Conservation (phyloP, 92 coral and sea anemone species). For the Porites lobata region DNA sequence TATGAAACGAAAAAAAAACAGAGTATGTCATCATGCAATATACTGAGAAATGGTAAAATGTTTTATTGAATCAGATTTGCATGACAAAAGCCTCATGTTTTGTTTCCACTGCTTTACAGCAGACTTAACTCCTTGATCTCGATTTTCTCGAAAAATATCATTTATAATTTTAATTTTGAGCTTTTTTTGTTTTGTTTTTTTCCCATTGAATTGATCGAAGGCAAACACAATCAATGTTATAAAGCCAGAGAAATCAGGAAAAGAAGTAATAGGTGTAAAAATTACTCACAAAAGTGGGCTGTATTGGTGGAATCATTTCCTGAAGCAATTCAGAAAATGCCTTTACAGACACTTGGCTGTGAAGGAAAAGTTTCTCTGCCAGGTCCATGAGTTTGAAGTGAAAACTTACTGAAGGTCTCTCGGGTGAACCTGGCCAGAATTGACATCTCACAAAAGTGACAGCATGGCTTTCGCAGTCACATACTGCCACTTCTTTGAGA, state of each 20-base stretch:
- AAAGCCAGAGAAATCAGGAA: neutral
- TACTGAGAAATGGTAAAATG: too few species aligned
- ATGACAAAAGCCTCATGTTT: too few species aligned
- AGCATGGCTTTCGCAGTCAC: constrained; percentile 78
- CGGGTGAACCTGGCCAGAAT: constrained; percentile 87
- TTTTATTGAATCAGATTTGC: too few species aligned
- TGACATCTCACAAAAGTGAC: constrained; percentile 61
- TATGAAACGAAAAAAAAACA: too few species aligned
- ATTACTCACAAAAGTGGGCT: constrained; percentile 59
- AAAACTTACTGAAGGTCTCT: constrained; percentile 67
- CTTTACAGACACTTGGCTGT: constrained; percentile 71
- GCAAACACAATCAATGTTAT: too few species aligned
- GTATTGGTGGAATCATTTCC: constrained; percentile 50
- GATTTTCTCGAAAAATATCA: too few species aligned
- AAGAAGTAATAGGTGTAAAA: neutral
- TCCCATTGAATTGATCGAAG: too few species aligned
- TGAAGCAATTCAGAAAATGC: constrained; percentile 70
- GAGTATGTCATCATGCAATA: too few species aligned
- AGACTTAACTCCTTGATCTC: too few species aligned
- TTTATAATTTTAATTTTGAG: too few species aligned
- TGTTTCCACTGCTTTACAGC: too few species aligned
- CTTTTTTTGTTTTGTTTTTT: neutral
- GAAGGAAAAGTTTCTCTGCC: constrained; percentile 68
- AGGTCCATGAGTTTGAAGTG: constrained; percentile 69
- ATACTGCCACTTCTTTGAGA: constrained; percentile 68